These are phyloP conservation scores for Sterna hirundo DNA, from an alignment of 2,113 vertebrate species.

Conservation along the genomic window DNA sequence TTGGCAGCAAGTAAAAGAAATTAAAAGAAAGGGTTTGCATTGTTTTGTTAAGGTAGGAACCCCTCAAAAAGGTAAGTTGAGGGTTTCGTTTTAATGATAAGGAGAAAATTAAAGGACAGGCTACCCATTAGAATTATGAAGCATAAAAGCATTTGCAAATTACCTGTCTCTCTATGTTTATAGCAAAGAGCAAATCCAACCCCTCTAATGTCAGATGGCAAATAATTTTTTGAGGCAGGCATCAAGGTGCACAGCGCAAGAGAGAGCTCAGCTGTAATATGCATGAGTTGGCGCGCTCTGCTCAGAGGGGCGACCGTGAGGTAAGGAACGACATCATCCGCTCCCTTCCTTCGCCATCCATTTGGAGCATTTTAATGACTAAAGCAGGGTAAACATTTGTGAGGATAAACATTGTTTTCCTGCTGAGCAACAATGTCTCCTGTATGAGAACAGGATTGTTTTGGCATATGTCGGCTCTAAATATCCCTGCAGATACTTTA, in stretches of 20 bases:
- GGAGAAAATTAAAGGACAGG: neutral
- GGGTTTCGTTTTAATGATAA: neutral
- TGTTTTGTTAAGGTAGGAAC: neutral
- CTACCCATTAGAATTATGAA: neutral
- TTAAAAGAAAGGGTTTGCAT: neutral
- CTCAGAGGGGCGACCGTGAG: neutral
- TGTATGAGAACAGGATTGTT: conserved; percentile 41
- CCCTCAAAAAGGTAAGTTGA: neutral
- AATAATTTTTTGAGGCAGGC: neutral
- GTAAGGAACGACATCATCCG: neutral
- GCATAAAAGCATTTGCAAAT: neutral
- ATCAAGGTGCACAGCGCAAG: neutral
- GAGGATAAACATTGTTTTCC: conserved; percentile 61
- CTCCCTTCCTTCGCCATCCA: conserved; percentile 3
- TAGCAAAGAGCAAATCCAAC: neutral
- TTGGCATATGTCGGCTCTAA: conserved; percentile 52
- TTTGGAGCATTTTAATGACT: conserved; percentile 1
- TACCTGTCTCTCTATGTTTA: neutral
- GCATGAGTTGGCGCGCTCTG: neutral
- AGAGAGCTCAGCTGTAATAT: neutral
- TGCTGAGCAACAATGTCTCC: conserved; percentile 64
- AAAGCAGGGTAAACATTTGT: conserved; percentile 3
- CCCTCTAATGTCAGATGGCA: neutral
- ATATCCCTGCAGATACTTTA: conserved; percentile 59
- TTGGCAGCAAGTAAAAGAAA: neutral